A percentile compares a stretch with the other conserved stretches of the same genome.
Conservation (phyloP, 2,888 invertebrate genomes). For the Callyntrura sp. region DNA sequence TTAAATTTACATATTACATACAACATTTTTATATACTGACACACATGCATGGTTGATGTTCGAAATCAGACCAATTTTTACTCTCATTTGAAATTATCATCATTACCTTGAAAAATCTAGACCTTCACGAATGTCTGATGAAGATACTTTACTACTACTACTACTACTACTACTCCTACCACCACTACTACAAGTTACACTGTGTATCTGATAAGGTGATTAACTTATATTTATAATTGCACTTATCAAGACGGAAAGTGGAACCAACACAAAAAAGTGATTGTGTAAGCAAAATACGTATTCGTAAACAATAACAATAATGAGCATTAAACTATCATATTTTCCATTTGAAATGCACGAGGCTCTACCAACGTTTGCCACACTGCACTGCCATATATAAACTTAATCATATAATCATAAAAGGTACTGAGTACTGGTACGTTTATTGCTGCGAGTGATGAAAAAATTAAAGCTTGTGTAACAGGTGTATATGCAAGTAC, state of each 20-base stretch:
- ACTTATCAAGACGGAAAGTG: constrained; percentile 48
- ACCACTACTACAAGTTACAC: no score
- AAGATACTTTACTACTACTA: constrained; percentile 4
- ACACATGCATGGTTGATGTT: constrained; percentile 41
- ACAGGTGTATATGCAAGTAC: constrained; percentile 11
- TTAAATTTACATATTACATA: constrained; percentile 45
- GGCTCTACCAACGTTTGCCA: background rate
- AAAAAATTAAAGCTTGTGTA: constrained; percentile 49
- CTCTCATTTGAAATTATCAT: constrained; percentile 59
- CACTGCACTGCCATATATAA: background rate
- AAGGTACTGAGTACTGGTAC: background rate
- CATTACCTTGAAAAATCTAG: constrained; percentile 56
- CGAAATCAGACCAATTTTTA: constrained; percentile 64
- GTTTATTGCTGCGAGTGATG: constrained; percentile 1
- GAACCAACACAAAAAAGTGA: constrained; percentile 59
- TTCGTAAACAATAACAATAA: background rate
- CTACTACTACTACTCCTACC: no score
- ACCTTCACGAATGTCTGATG: constrained; percentile 38
- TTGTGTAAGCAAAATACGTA: constrained; percentile 43
- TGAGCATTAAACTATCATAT: constrained; percentile 8
- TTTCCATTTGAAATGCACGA: background rate
- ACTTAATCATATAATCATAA: background rate
- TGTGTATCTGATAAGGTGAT: background rate
- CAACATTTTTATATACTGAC: background rate
- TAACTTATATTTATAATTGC: constrained; percentile 51